A percentile compares a stretch with the other conserved stretches of the same genome.
Conservation (phyloP, 92 coral and sea anemone genomes). For the Parazoanthus atlanticus region DNA sequence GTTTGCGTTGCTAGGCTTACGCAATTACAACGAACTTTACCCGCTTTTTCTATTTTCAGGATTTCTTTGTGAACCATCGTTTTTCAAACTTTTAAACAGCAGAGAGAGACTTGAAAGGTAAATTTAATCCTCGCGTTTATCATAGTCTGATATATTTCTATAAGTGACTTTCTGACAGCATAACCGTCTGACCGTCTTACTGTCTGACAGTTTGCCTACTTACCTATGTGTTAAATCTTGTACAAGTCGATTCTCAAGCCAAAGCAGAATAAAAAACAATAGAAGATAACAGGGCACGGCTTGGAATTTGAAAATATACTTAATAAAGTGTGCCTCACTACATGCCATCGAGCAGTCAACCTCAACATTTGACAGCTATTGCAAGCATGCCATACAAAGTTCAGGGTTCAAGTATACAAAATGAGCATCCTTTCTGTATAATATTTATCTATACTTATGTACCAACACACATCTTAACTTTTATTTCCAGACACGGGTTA, state of each 20-base stretch:
- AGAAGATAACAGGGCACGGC: neutral
- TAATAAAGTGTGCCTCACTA: neutral
- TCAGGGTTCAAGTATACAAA: too few species aligned
- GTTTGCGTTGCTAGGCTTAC: too few species aligned
- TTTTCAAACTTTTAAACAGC: conserved; percentile 62
- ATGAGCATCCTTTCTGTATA: neutral
- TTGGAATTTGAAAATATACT: too few species aligned
- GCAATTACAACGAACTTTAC: neutral
- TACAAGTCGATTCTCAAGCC: neutral
- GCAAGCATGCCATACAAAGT: neutral
- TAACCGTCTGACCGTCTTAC: too few species aligned
- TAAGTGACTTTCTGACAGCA: too few species aligned
- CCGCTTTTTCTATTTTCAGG: conserved; percentile 39
- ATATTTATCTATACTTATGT: neutral
- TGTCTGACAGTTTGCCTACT: neutral
- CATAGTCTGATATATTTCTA: neutral
- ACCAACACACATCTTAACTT: neutral
- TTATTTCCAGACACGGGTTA: conserved; percentile 50
- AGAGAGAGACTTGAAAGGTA: conserved; percentile 63
- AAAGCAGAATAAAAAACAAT: neutral
- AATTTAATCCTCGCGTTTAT: neutral
- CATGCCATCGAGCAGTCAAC: neutral
- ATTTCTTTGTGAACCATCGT: conserved; percentile 77
- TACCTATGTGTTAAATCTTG: neutral
- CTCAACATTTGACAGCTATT: too few species aligned